Evolutionary conservation across 2,888 invertebrate genomes (phyloP), one percentile per base, ranked within the genome.

Genomic region (Polia nebulosa): DNA sequence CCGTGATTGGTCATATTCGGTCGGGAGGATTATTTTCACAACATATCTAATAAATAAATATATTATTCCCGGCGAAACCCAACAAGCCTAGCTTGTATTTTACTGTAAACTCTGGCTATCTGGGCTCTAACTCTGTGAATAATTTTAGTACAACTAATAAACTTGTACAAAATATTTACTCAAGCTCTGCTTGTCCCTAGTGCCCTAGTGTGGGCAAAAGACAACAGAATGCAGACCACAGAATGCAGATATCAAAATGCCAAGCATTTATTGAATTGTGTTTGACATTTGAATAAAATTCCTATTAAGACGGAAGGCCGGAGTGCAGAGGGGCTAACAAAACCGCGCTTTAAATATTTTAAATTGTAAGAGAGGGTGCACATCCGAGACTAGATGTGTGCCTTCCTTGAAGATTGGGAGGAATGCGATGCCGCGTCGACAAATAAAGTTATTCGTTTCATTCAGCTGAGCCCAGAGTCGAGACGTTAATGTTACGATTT

Each of bases 341-440:
- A 74, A 81, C 65, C 41, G 7, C 45, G 60, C 55, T 49, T 77
- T 64, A 72, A 76, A 79, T 81, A 72, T 73, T 79, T 72, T 63
- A 74, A 71, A 75, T 72, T 60, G 34, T 72, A 45, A 69, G 66
- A 34, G 3, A 22, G 8, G 15, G 70, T 63, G 27, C 69, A 67
- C 65, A 68, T 47, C 13, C 3, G 51, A 52, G 65, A 69, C 47
- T 53, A 53, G n/a, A 45, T 22, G 36, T 20, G 45, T 34, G 59
- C 57, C n/a, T 41, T 47, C 3, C 32, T 6, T 22, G 13, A 4
- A 36, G n/a, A 55, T n/a, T 41, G 2, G 6, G 2, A 20, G 13
- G 2, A 20, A 8, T 15, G 44, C 11, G 15, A 51, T 56, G 20
- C 36, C 13, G 20, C 39, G 22, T 65, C 29, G 22, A 56, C 22